Conservation (phyloP, 2,888 invertebrate genomes). For the Gibbula magus region DNA sequence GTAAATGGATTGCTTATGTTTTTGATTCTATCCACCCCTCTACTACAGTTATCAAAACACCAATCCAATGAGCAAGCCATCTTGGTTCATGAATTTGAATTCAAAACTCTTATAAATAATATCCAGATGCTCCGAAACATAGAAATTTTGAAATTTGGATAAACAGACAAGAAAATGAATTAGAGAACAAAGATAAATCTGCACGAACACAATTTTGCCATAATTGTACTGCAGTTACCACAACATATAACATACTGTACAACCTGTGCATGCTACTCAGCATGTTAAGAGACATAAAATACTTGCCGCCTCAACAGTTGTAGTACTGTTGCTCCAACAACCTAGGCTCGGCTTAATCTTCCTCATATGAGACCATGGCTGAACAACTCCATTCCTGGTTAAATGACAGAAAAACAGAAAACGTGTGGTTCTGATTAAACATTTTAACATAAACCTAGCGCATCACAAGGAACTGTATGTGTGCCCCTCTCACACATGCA, state of each 20-base stretch:
- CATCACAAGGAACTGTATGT: constrained; percentile 39
- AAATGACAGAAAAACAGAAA: constrained; percentile 50
- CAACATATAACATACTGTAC: constrained; percentile 23
- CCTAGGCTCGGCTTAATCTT: constrained; percentile 24
- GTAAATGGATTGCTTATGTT: not conserved
- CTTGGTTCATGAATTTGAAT: not conserved
- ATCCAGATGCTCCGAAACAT: not conserved
- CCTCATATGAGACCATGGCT: constrained; percentile 31
- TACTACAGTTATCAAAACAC: not conserved
- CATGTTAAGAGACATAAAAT: constrained; percentile 47
- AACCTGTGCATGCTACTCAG: constrained; percentile 35
- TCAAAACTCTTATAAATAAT: not conserved
- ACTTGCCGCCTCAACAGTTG: constrained; percentile 55
- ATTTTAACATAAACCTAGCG: constrained; percentile 25
- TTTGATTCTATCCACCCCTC: not conserved
- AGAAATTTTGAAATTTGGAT: not conserved
- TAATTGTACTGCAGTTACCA: constrained; percentile 19
- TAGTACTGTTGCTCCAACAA: constrained; percentile 41
- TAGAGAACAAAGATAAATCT: constrained; percentile 11
- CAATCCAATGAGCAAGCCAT: constrained; percentile 19
- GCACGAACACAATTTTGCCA: constrained; percentile 14
- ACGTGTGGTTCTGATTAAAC: constrained; percentile 49
- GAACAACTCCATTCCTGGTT: constrained; percentile 47
- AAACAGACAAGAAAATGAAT: constrained; percentile 18
- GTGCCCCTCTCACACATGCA: constrained; percentile 44